A percentile compares a stretch with the other conserved stretches of the same genome.
Evolutionary conservation across 2,888 invertebrate species (phyloP).

Genomic region (Drosophila mercatorum): DNA sequence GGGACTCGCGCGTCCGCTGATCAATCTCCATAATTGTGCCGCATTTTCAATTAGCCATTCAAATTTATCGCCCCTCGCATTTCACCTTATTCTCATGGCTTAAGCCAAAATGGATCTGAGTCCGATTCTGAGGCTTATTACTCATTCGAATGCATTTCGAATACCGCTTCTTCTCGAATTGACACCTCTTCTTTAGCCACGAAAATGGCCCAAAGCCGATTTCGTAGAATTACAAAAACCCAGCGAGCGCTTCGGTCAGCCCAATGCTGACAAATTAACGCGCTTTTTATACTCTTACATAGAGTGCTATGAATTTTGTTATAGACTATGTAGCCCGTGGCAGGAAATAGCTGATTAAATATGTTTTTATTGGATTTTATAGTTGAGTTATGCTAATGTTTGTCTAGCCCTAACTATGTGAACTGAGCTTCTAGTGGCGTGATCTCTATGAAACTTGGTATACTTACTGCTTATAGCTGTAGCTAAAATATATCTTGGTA

Average conservation of each 20-base stretch:
- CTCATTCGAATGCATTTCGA: conserved; percentile 76
- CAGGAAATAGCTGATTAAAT: conserved; percentile 5
- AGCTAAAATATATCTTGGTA: not conserved
- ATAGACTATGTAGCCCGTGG: not conserved
- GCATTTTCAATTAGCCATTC: conserved; percentile 59
- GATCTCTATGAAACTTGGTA: not conserved
- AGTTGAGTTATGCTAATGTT: not conserved
- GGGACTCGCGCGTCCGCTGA: conserved; percentile 30
- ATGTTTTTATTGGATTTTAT: not conserved
- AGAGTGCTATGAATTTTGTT: not conserved
- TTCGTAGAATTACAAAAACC: conserved; percentile 72
- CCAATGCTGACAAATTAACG: conserved; percentile 73
- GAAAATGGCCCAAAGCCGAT: conserved; percentile 67
- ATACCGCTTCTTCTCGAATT: conserved; percentile 69
- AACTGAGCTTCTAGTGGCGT: not conserved
- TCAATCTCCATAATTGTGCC: conserved; percentile 67
- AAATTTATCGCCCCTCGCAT: conserved; percentile 62
- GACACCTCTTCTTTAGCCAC: conserved; percentile 65
- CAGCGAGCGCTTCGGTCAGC: conserved; percentile 8
- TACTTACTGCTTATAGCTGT: too few species aligned
- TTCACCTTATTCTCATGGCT: conserved; percentile 20
- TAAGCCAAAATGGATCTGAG: conserved; percentile 8
- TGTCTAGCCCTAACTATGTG: not conserved
- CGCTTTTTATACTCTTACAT: conserved; percentile 14
- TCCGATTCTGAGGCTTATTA: conserved; percentile 56